Conservation (phyloP, 2,113 vertebrate species). For the Sclerurus mexicanus region DNA sequence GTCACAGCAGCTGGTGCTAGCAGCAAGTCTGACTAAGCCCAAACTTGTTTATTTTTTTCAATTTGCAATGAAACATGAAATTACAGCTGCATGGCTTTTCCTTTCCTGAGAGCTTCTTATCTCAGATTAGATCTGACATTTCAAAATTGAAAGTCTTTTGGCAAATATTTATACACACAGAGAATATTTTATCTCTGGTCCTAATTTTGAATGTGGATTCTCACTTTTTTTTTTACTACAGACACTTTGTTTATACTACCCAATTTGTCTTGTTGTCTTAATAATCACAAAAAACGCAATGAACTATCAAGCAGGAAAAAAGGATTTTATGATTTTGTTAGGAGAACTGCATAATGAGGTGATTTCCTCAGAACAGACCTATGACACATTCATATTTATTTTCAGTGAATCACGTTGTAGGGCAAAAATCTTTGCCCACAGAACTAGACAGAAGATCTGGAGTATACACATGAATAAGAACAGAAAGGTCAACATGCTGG, state of each 20-base stretch:
- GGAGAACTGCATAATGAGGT: not conserved
- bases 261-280: not conserved
- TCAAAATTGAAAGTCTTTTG: not conserved
- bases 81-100: not conserved
- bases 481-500: not conserved
- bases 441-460: not conserved
- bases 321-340: not conserved
- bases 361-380: not conserved
- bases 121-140: not conserved
- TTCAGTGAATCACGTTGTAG: not conserved
- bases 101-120: not conserved
- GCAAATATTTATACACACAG: not conserved
- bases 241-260: not conserved
- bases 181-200: not conserved
- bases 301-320: not conserved
- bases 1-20: not conserved
- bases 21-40: not conserved
- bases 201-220: not conserved
- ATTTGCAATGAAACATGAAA: not conserved
- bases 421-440: not conserved
- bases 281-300: not conserved
- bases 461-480: not conserved
- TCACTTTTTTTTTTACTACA: not conserved
- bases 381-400: slow-evolving; percentile 2
- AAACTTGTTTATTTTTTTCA: not conserved